Evolutionary conservation across 2,797 vertebrate species (phyloP).

Genomic region (Pipistrellus pipistrellus): DNA sequence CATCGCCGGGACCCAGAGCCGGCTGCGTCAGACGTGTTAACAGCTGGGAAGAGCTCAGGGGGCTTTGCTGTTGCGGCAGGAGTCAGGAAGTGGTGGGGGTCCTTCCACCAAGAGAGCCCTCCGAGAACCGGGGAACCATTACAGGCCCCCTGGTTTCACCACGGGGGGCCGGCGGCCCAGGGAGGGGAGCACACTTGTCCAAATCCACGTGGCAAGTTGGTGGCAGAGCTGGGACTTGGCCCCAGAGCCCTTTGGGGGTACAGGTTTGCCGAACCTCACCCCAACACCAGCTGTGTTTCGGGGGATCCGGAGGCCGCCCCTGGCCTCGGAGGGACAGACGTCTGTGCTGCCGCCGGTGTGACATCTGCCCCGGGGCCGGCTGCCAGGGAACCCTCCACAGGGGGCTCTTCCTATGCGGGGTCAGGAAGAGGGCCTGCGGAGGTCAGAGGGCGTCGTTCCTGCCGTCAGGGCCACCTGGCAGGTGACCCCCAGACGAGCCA

Average conservation of each 20-base stretch:
- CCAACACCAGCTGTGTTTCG: neutral
- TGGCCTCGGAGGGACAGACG: neutral
- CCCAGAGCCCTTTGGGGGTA: neutral
- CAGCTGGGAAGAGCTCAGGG: neutral
- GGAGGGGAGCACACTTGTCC: neutral
- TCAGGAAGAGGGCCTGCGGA: neutral
- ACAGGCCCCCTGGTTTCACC: neutral
- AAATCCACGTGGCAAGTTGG: neutral
- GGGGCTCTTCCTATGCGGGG: neutral
- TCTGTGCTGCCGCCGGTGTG: neutral
- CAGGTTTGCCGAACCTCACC: neutral
- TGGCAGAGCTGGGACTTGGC: neutral
- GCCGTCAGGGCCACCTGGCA: neutral
- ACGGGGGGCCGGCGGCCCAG: neutral
- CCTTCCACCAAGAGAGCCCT: neutral
- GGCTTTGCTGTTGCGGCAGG: neutral
- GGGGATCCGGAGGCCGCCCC: neutral
- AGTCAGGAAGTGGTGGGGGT: neutral
- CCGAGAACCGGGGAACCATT: neutral
- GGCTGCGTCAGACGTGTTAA: neutral
- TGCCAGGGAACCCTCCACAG: accelerated
- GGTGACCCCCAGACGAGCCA: neutral
- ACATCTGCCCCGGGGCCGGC: neutral
- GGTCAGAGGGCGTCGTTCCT: neutral
- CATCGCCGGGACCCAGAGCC: neutral